Evolutionary conservation across 92 coral and sea anemone genomes (phyloP).

Genomic region (Hydrozoanthus gracilis): DNA sequence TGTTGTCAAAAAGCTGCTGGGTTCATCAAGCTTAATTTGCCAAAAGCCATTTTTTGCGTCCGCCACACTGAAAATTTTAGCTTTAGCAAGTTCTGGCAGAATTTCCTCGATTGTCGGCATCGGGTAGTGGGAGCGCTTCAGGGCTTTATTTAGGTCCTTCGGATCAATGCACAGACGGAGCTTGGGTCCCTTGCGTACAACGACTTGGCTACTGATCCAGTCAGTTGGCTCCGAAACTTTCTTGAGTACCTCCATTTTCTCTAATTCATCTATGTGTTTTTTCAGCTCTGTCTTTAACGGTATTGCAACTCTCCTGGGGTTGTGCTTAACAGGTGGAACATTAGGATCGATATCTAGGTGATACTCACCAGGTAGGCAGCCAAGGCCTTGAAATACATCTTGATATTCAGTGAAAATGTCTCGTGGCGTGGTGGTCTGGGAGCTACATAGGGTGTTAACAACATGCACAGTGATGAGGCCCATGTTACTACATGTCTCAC

Average conservation of each 20-base stretch:
- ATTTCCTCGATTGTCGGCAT: too few relatives aligned
- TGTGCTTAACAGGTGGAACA: slow-evolving; percentile 38
- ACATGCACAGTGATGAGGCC: slow-evolving; percentile 48
- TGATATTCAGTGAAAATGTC: slow-evolving; percentile 37
- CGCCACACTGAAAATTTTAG: neutral
- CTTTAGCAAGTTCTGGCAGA: neutral
- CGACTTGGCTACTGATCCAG: slow-evolving; percentile 50
- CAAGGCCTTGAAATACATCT: slow-evolving; percentile 49
- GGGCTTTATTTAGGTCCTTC: slow-evolving; percentile 25
- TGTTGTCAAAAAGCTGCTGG: neutral
- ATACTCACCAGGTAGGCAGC: slow-evolving; percentile 45
- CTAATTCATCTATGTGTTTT: slow-evolving; percentile 10
- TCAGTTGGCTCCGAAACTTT: slow-evolving; percentile 45
- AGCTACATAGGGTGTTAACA: slow-evolving; percentile 15
- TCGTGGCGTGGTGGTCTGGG: slow-evolving; percentile 14
- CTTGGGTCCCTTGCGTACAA: too few relatives aligned
- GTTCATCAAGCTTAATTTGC: neutral
- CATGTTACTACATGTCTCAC: slow-evolving; percentile 44
- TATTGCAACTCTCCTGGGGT: slow-evolving; percentile 32
- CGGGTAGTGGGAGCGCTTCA: too few relatives aligned
- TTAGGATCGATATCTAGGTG: slow-evolving; percentile 34
- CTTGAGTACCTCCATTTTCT: slow-evolving; percentile 39
- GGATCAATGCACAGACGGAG: too few relatives aligned
- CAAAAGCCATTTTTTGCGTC: neutral
- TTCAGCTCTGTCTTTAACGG: slow-evolving; percentile 36